Conservation (phyloP, 2,888 invertebrate species). For the Pristionchus entomophagus region DNA sequence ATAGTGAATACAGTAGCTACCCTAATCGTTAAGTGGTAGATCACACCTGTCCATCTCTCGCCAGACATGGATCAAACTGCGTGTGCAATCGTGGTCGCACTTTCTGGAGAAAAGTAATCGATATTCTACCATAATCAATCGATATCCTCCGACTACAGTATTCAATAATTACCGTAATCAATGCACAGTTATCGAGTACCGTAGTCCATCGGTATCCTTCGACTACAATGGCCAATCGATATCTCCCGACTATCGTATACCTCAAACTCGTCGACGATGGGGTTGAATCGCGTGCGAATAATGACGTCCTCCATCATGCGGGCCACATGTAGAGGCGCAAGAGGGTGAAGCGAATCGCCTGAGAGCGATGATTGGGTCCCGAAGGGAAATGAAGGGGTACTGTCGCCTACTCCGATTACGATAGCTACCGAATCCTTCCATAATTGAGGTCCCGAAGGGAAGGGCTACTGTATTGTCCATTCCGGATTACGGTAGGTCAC, state of each 20-base stretch:
- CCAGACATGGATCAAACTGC: neutral
- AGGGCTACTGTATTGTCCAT: neutral
- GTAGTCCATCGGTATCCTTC: no score
- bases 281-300: slow-evolving; percentile 19
- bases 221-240: neutral
- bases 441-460: no score
- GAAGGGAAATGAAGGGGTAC: no score
- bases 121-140: no score
- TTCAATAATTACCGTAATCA: neutral
- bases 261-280: slow-evolving; percentile 2
- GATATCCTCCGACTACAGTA: no score
- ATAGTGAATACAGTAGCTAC: neutral
- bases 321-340: slow-evolving; percentile 1
- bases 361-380: neutral
- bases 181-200: no score
- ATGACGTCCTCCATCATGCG: neutral
- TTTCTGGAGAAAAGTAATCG: neutral
- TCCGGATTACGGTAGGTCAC: neutral
- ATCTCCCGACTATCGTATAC: neutral
- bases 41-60: neutral
- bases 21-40: no score
- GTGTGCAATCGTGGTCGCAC: neutral
- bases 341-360: neutral
- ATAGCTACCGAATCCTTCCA: neutral
- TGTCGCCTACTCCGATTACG: no score